These are phyloP conservation scores for Chalcosyrphus nemorum DNA, from an alignment of 2,888 invertebrate species.

Conservation along the genomic window DNA sequence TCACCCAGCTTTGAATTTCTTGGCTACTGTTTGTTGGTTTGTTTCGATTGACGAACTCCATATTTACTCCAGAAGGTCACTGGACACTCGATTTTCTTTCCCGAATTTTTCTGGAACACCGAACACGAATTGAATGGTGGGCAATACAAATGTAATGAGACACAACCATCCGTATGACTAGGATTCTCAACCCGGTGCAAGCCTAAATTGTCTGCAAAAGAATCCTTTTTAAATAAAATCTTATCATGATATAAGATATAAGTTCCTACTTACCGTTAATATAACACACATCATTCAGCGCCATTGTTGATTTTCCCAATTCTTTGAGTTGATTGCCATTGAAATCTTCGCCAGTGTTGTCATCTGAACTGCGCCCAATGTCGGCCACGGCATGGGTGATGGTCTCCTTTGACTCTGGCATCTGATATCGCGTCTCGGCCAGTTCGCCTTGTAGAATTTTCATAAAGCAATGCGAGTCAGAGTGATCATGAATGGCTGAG, in stretches of 20 bases:
- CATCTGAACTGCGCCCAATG: conserved; percentile 73
- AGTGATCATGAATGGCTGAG: conserved; percentile 97
- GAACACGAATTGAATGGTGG: conserved; percentile 95
- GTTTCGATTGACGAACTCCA: conserved; percentile 85
- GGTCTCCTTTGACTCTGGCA: conserved; percentile 69
- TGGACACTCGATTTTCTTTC: conserved; percentile 86
- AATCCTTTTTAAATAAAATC: neutral
- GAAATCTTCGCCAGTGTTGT: conserved; percentile 75
- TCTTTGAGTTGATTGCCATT: conserved; percentile 85
- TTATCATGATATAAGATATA: neutral
- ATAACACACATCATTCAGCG: conserved; percentile 93
- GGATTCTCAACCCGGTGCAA: conserved; percentile 98
- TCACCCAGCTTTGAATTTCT: neutral
- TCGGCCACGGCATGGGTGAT: conserved; percentile 33
- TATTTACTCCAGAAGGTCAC: conserved; percentile 97
- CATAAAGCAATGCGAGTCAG: conserved; percentile 98
- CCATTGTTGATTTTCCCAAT: conserved; percentile 86
- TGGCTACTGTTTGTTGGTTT: conserved; percentile 28
- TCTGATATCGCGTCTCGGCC: conserved; percentile 87
- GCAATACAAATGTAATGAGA: conserved; percentile 97
- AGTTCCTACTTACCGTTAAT: conserved; percentile 89
- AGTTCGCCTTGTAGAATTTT: conserved; percentile 93
- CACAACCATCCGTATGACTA: conserved; percentile 93
- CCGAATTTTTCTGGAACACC: conserved; percentile 95
- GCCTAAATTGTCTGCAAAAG: conserved; percentile 91